These are phyloP conservation scores for Musca domestica DNA, from an alignment of 1,140 invertebrate species.

Conservation along the genomic window DNA sequence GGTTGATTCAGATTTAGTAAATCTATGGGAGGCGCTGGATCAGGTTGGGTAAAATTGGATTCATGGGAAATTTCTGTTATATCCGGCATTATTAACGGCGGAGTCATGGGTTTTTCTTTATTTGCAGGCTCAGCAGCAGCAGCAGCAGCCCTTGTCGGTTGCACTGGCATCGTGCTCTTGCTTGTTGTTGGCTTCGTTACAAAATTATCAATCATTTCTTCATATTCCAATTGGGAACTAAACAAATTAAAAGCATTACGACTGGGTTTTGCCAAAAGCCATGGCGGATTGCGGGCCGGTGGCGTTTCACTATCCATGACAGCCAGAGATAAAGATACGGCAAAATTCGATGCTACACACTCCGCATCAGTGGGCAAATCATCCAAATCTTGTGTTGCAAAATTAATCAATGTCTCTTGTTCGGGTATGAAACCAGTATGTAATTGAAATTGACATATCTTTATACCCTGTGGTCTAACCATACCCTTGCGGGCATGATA, in stretches of 20 bases:
- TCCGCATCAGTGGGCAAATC: slow-evolving; percentile 72
- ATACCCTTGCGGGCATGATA: slow-evolving; percentile 83
- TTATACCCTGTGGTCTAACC: slow-evolving; percentile 79
- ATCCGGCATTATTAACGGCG: slow-evolving; percentile 45
- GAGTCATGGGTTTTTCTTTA: slow-evolving; percentile 31
- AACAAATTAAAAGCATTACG: slow-evolving; percentile 69
- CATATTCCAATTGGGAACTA: slow-evolving; percentile 76
- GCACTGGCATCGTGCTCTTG: background rate
- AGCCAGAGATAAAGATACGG: slow-evolving; percentile 69
- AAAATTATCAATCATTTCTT: slow-evolving; percentile 79
- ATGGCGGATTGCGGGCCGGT: slow-evolving; percentile 68
- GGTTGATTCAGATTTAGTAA: slow-evolving; percentile 57
- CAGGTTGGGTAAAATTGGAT: slow-evolving; percentile 30
- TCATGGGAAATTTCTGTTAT: slow-evolving; percentile 46
- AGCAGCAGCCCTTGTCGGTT: background rate
- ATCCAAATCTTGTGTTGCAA: slow-evolving; percentile 76
- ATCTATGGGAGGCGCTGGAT: slow-evolving; percentile 53
- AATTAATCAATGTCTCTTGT: slow-evolving; percentile 71
- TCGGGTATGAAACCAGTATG: slow-evolving; percentile 82
- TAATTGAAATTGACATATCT: slow-evolving; percentile 84
- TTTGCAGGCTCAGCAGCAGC: background rate
- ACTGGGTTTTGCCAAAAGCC: slow-evolving; percentile 65
- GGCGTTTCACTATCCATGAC: slow-evolving; percentile 68
- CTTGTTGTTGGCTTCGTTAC: slow-evolving; percentile 44
- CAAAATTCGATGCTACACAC: slow-evolving; percentile 77